Conservation (phyloP, 2,113 vertebrate species). For the Tenebrosternarchus preto region DNA sequence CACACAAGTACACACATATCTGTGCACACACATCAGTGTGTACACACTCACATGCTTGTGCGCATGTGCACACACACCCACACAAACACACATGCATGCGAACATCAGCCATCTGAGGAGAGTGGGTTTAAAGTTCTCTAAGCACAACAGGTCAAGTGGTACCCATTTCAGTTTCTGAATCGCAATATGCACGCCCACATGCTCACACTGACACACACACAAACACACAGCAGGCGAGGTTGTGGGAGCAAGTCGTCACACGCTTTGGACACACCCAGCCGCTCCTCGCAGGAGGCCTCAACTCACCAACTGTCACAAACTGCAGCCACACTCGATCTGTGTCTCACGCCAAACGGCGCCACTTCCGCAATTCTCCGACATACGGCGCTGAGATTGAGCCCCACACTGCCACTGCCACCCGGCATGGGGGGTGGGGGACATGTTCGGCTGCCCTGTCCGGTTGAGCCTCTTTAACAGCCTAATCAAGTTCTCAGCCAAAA, state of each 20-base stretch:
- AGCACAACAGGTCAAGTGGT: slow-evolving; percentile 25
- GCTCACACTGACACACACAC: neutral
- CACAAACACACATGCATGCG: neutral
- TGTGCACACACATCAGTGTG: neutral
- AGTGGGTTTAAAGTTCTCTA: slow-evolving; percentile 7
- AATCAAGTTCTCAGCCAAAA: slow-evolving; percentile 60
- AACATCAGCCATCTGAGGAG: slow-evolving; percentile 2
- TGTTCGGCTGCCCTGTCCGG: slow-evolving; percentile 65
- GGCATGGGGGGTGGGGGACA: slow-evolving; percentile 2
- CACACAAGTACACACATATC: slow-evolving; percentile 9
- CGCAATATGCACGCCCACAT: neutral
- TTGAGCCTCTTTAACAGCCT: slow-evolving; percentile 64
- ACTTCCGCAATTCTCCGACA: neutral
- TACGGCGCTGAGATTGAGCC: slow-evolving; percentile 48
- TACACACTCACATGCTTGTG: neutral
- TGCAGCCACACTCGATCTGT: too few relatives aligned
- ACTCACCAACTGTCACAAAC: slow-evolving; percentile 1
- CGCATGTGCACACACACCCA: neutral
- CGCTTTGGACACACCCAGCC: slow-evolving; percentile 34
- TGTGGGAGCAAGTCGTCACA: slow-evolving; percentile 38
- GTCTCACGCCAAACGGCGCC: slow-evolving; percentile 3
- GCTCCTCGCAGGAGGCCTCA: neutral
- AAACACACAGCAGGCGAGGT: neutral
- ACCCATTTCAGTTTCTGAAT: slow-evolving; percentile 36
- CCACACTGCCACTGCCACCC: slow-evolving; percentile 6